Percentiles rank a stretch among this genome's conserved stretches.
These are phyloP conservation scores for Bunonema sp. DNA, from an alignment of 2,888 invertebrate species.

Conservation along the genomic window DNA sequence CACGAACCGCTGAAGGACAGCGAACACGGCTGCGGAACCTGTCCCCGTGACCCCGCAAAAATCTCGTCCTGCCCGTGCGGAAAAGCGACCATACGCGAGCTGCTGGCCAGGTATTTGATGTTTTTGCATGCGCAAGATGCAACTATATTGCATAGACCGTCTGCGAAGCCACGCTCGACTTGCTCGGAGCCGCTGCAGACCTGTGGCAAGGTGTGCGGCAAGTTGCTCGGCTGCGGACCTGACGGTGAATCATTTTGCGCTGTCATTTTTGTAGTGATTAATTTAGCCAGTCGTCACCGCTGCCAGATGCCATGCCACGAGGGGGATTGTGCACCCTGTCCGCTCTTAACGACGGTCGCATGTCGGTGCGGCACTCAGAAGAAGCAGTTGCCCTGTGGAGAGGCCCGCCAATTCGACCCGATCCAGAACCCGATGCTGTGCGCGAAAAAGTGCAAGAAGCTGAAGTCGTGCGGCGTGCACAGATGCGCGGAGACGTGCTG, in stretches of 20 bases:
- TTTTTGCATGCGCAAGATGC: too few species aligned
- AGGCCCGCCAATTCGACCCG: conserved; percentile 9
- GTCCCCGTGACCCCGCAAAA: conserved; percentile 54
- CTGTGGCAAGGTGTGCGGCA: conserved; percentile 61
- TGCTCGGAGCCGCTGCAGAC: conserved; percentile 70
- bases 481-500: conserved; percentile 80
- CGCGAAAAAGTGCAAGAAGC: conserved; percentile 72
- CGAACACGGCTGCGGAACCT: conserved; percentile 55
- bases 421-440: conserved; percentile 50
- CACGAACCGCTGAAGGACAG: conserved; percentile 49
- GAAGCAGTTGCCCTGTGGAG: conserved; percentile 46
- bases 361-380: conserved; percentile 75
- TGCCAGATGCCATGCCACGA: conserved; percentile 59
- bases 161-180: conserved; percentile 53
- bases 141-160: too few species aligned
- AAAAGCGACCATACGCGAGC: conserved; percentile 51
- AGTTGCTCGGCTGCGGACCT: conserved; percentile 57
- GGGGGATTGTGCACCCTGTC: conserved; percentile 65
- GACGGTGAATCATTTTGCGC: conserved; percentile 2
- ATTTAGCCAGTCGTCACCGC: conserved; percentile 53
- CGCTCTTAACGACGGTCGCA: conserved; percentile 59
- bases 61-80: conserved; percentile 65
- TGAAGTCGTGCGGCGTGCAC: conserved; percentile 53
- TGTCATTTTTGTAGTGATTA: neutral
- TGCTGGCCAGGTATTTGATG: conserved; percentile 20